A percentile compares a stretch with the other conserved stretches of the same genome.
Conservation (phyloP, 1,140 invertebrate genomes). For the Drosophila dunni region DNA sequence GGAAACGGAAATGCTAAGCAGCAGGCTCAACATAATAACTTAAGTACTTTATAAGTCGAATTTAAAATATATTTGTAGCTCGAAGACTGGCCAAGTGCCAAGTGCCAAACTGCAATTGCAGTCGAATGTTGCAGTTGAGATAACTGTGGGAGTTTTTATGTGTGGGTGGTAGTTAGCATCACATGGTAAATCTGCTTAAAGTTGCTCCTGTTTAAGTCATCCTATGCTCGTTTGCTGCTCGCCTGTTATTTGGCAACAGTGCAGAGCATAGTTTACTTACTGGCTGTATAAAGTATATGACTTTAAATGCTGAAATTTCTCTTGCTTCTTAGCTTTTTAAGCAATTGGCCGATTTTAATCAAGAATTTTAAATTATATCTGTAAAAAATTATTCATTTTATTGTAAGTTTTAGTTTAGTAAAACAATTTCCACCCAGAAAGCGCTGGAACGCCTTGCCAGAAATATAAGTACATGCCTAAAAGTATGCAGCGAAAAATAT, state of each 20-base stretch:
- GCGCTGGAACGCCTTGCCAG: background rate
- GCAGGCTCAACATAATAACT: conserved; percentile 63
- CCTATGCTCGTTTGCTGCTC: background rate
- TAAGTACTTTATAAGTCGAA: conserved; percentile 75
- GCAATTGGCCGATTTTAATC: too few relatives aligned
- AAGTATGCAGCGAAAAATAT: background rate
- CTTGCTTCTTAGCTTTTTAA: too few relatives aligned
- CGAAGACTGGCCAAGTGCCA: conserved; percentile 42
- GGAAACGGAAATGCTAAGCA: conserved; percentile 74
- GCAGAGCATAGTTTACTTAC: background rate
- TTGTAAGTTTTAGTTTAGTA: too few relatives aligned
- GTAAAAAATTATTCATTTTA: too few relatives aligned
- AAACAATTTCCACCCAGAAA: background rate
- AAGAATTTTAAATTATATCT: too few relatives aligned
- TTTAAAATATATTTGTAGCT: conserved; percentile 57
- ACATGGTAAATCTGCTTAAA: background rate
- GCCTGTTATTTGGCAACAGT: background rate
- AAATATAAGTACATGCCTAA: background rate
- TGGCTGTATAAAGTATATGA: too few relatives aligned
- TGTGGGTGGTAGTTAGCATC: background rate
- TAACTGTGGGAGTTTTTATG: conserved; percentile 42
- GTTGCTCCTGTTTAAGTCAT: background rate
- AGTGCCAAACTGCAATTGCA: conserved; percentile 40
- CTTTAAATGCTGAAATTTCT: too few relatives aligned
- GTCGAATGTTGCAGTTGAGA: conserved; percentile 55